Percentiles rank a stretch among this genome's conserved stretches.
Evolutionary conservation across 2,797 vertebrate genomes (phyloP).

Genomic region (Tachyglossus aculeatus): DNA sequence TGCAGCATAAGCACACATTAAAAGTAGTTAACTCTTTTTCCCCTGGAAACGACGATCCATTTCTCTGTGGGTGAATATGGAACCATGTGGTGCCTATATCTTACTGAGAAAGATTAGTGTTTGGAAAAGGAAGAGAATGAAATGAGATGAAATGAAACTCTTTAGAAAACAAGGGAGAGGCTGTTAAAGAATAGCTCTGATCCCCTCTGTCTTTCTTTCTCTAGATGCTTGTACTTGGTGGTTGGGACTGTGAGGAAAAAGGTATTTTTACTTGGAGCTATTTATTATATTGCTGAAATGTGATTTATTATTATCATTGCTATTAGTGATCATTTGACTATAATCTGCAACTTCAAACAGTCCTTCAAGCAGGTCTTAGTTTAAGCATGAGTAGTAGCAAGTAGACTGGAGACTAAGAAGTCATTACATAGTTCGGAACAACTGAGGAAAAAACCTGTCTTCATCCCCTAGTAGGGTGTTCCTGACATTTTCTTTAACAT

Average conservation of each 20-base stretch:
- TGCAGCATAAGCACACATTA: slow-evolving; percentile 31
- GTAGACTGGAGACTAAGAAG: too few species aligned
- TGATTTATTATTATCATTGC: not conserved
- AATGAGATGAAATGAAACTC: not conserved
- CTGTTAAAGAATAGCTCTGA: not conserved
- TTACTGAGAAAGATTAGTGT: too few species aligned
- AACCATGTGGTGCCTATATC: too few species aligned
- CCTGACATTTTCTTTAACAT: not conserved
- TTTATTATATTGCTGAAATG: not conserved
- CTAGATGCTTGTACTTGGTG: not conserved
- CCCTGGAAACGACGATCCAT: not conserved
- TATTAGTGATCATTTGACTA: not conserved
- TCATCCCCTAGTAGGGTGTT: too few species aligned
- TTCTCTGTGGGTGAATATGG: too few species aligned
- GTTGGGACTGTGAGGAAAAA: not conserved
- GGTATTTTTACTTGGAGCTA: not conserved
- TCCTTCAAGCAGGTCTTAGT: not conserved
- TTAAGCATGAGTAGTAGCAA: too few species aligned
- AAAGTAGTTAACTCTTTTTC: slow-evolving; percentile 9
- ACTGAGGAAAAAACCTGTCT: too few species aligned
- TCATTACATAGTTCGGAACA: too few species aligned
- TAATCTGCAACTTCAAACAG: not conserved
- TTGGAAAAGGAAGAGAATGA: too few species aligned
- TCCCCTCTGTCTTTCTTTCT: not conserved
- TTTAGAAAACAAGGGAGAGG: not conserved